A percentile compares a stretch with the other conserved stretches of the same genome.
These are phyloP conservation scores for Danio kyathit DNA, from an alignment of 2,797 vertebrate species.

Conservation along the genomic window DNA sequence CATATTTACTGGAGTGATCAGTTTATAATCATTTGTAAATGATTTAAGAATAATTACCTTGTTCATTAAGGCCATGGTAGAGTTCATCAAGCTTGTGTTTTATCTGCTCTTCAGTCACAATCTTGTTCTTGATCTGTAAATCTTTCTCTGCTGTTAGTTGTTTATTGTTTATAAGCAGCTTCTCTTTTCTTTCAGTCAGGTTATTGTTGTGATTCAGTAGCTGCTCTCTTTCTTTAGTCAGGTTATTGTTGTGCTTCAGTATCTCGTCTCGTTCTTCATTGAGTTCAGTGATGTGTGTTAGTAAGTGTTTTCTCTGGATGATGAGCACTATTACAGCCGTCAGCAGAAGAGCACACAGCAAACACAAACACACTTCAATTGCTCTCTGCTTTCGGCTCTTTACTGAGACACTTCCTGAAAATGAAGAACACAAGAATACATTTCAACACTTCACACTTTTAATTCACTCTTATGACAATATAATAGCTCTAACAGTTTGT, in stretches of 20 bases:
- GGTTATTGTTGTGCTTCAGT: neutral
- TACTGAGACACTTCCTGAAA: no score
- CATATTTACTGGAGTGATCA: neutral
- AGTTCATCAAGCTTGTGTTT: neutral
- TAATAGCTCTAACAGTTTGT: no score
- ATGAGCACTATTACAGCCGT: conserved; percentile 1
- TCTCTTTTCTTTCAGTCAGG: no score
- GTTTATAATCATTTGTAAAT: no score
- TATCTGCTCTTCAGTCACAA: neutral
- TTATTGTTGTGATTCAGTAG: no score
- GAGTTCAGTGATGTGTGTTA: neutral
- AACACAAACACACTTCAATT: neutral
- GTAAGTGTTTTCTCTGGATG: neutral
- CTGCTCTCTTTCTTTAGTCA: neutral
- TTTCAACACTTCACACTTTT: neutral
- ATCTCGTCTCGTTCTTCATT: neutral
- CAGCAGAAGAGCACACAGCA: conserved; percentile 40
- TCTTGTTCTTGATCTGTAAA: no score
- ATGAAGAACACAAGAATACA: neutral
- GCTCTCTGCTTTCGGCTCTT: neutral
- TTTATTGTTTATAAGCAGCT: no score
- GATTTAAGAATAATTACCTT: neutral
- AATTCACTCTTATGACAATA: neutral
- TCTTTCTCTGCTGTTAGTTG: no score
- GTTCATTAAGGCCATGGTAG: neutral